Base-by-base conservation (phyloP, 2,888 invertebrate genomes). In the Pardosa pseudoannulata region DNA sequence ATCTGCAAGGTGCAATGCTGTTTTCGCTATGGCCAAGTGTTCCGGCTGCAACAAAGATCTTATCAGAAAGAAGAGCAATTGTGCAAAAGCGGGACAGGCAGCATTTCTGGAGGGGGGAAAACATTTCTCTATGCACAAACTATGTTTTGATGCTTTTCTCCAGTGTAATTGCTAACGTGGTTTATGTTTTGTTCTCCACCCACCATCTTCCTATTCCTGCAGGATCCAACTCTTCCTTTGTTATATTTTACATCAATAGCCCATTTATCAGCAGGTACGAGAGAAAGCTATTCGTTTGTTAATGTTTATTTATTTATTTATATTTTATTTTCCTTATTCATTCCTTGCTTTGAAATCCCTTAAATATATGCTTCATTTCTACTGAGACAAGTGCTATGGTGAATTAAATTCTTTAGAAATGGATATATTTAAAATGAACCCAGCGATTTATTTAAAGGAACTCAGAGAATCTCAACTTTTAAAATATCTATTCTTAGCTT, bases 11-110 rank as follows among this genome's bases (percentile, higher is more conserved):
- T 31, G 31, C 29, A 31, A 31, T 29, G 29, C 23, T 19, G 56
- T 5, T 6, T 65, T 29, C 65, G 11, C 16, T 29, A 13, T 16
- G 23, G 13, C 31, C 29, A 65, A 65, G 13, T 19, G 29, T 31
- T 65, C n/a, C 65, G 31, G 65, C 65, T 65, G 65, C 65, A 13
- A 13, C 13, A 65, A 29, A 65, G 3, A 56, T 19, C 56, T 19
- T 56, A 23, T 56, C 56, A 56, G 23, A 23, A 56, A 56, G 23
- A 23, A 56, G 23, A 56, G 23, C 7, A 56, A 56, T 23, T 23
- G 23, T 23, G 31, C n/a, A n/a, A 65, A 65, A 65, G 65, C 13
- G 65, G n/a, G 65, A 16, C 6, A 6, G 27, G 23, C 13, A 16
- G n/a, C 62, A 16, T 28, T 62, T 62, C 9, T 7, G 27, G 27